Evolutionary conservation across 2,113 vertebrate genomes (phyloP).

Genomic region (Apaloderma vittatum): DNA sequence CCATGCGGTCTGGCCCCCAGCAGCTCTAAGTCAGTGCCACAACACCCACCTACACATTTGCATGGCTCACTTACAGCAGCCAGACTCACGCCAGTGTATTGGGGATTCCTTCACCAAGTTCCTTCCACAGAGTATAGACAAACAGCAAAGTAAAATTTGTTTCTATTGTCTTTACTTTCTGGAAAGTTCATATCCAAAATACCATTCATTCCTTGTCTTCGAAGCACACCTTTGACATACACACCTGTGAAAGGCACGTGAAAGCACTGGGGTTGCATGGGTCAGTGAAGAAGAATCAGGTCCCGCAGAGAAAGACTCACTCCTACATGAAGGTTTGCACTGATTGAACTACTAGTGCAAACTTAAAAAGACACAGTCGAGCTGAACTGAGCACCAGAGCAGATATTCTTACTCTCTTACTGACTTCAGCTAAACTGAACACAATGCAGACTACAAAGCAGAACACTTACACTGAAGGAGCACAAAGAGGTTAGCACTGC

Average conservation of each 20-base stretch:
- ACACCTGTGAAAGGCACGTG: neutral
- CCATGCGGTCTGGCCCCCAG: neutral
- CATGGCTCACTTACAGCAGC: neutral
- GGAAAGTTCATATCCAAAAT: neutral
- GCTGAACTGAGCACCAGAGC: neutral
- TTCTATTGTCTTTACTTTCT: neutral
- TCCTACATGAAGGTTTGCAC: neutral
- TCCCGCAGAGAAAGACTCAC: neutral
- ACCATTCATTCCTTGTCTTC: neutral
- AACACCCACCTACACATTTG: neutral
- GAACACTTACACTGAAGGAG: neutral
- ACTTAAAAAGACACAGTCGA: neutral
- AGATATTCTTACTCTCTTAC: neutral
- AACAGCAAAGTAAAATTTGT: neutral
- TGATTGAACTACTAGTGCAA: neutral
- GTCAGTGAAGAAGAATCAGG: neutral
- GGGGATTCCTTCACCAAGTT: neutral
- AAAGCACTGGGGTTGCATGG: neutral
- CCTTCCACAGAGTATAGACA: neutral
- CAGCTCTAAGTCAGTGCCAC: neutral
- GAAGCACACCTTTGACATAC: neutral
- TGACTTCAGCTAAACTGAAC: neutral
- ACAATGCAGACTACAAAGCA: neutral
- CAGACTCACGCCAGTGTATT: neutral
- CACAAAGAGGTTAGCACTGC: neutral